Percentiles rank a stretch among this genome's conserved stretches.
These are phyloP conservation scores for Cordilura impudica DNA, from an alignment of 2,888 invertebrate species.

Conservation along the genomic window DNA sequence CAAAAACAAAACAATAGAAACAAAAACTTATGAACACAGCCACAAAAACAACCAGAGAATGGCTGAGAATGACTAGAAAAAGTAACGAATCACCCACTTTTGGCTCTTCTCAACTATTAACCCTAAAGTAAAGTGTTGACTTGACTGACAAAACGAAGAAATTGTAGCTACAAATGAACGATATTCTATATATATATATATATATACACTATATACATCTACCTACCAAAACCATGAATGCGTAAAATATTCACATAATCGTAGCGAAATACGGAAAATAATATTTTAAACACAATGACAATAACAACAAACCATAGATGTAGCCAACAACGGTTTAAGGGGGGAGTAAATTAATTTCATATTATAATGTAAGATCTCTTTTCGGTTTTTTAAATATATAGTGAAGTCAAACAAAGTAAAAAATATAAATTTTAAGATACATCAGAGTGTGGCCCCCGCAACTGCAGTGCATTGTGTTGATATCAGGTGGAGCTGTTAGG, in stretches of 20 bases:
- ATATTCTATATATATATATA: no score
- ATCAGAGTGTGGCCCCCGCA: no score
- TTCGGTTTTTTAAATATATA: no score
- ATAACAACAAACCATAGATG: not conserved
- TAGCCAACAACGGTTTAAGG: not conserved
- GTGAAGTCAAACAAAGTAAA: no score
- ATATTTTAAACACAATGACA: not conserved
- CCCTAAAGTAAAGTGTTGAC: slow-evolving; percentile 45
- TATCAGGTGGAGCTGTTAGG: no score
- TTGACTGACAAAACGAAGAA: slow-evolving; percentile 9
- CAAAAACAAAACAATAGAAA: not conserved
- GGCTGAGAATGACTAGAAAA: slow-evolving; percentile 28
- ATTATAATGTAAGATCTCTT: no score
- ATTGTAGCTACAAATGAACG: no score
- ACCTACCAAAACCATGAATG: slow-evolving; percentile 55
- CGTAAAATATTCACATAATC: slow-evolving; percentile 62
- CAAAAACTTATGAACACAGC: not conserved
- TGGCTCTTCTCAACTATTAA: slow-evolving; percentile 39
- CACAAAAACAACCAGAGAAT: slow-evolving; percentile 14
- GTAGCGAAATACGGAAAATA: slow-evolving; percentile 36
- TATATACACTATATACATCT: no score
- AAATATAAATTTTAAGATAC: no score
- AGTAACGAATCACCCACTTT: slow-evolving; percentile 25
- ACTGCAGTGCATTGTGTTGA: no score
- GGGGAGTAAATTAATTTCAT: no score